These are phyloP conservation scores for Apoda limacodes DNA, from an alignment of 2,888 invertebrate species.

Conservation along the genomic window DNA sequence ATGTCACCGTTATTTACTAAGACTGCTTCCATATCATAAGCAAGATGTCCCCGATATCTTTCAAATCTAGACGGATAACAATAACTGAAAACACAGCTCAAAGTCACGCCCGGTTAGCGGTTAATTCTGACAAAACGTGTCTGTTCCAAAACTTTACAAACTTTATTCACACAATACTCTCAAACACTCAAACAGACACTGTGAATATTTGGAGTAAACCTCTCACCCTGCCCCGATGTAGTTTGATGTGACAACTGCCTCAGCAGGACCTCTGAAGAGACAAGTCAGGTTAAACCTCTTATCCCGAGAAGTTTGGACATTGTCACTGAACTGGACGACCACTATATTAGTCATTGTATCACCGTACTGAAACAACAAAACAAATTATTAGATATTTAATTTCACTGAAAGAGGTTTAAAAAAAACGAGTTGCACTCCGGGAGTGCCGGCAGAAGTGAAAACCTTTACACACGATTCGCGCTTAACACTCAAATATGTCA, in stretches of 20 bases:
- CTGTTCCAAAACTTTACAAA: slow-evolving; percentile 23
- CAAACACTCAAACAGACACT: slow-evolving; percentile 1
- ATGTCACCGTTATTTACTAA: too few relatives aligned
- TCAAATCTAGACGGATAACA: too few relatives aligned
- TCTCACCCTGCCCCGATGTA: slow-evolving; percentile 91
- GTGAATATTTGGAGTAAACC: too few relatives aligned
- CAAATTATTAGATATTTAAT: not conserved
- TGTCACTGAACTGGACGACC: slow-evolving; percentile 93
- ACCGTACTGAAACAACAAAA: slow-evolving; percentile 75
- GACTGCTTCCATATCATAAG: slow-evolving; percentile 6
- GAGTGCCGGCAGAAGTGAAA: too few relatives aligned
- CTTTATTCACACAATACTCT: slow-evolving; percentile 2
- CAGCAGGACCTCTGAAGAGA: slow-evolving; percentile 90
- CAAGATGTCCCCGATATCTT: too few relatives aligned
- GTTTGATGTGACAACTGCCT: slow-evolving; percentile 92
- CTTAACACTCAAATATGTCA: too few relatives aligned
- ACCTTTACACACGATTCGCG: too few relatives aligned
- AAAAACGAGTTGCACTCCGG: not conserved
- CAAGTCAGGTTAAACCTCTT: slow-evolving; percentile 95
- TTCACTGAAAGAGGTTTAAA: not conserved
- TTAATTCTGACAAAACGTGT: slow-evolving; percentile 25
- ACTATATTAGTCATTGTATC: slow-evolving; percentile 95
- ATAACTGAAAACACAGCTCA: slow-evolving; percentile 16
- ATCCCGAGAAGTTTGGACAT: slow-evolving; percentile 90
- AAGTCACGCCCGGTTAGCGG: slow-evolving; percentile 31